These are phyloP conservation scores for Limnephilus marmoratus DNA, from an alignment of 2,888 invertebrate genomes.

Conservation along the genomic window DNA sequence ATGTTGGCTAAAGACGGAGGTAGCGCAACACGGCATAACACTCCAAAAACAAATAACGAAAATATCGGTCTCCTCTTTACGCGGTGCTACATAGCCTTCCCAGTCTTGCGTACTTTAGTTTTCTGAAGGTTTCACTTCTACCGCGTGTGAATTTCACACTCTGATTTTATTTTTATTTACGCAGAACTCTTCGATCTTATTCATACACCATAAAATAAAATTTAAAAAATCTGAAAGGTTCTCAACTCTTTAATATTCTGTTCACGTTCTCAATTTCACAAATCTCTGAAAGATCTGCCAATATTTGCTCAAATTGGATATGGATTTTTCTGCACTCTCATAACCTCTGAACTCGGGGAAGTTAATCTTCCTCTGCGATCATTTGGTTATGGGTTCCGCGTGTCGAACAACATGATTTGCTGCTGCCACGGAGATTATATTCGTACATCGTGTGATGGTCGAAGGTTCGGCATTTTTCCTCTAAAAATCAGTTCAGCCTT, in stretches of 20 bases:
- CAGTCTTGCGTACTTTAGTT: no score
- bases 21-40: no score
- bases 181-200: neutral
- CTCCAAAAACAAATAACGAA: no score
- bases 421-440: conserved; percentile 5
- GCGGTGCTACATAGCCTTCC: no score
- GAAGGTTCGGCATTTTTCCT: neutral
- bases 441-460: neutral
- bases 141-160: no score
- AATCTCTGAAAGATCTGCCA: conserved; percentile 10
- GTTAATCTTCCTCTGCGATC: conserved; percentile 26
- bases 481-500: neutral
- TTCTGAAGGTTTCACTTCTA: no score
- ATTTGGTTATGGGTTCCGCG: conserved; percentile 12
- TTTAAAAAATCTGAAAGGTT: neutral
- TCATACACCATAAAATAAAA: neutral
- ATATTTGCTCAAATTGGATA: neutral
- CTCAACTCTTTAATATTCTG: neutral
- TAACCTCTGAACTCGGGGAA: conserved; percentile 1
- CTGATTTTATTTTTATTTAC: neutral
- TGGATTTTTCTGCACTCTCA: conserved; percentile 9
- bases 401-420: conserved; percentile 17
- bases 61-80: no score
- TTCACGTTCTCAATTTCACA: neutral
- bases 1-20: no score